A percentile compares a stretch with the other conserved stretches of the same genome.
Conservation (phyloP, 2,888 invertebrate genomes). For the Spodoptera picta region DNA sequence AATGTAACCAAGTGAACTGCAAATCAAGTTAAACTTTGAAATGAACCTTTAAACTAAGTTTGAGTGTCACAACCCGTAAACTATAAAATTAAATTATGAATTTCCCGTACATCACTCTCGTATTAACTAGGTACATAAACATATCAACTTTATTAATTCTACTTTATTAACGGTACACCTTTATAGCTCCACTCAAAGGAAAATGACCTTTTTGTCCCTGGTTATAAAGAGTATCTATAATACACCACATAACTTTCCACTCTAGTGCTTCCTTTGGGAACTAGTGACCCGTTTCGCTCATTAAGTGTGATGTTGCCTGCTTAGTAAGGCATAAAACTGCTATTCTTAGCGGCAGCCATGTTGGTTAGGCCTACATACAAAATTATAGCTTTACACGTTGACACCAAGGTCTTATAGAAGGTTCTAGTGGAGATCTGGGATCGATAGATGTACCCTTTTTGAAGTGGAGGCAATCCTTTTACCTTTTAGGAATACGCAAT, state of each 20-base stretch:
- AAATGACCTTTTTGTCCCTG: constrained; percentile 43
- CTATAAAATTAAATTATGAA: constrained; percentile 27
- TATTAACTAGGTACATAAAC: constrained; percentile 29
- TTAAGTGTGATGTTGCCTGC: constrained; percentile 51
- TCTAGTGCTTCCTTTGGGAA: constrained; percentile 54
- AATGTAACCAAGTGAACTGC: constrained; percentile 8
- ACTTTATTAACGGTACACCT: constrained; percentile 35
- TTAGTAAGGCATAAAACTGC: constrained; percentile 28
- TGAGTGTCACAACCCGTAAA: constrained; percentile 4
- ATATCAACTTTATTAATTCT: constrained; percentile 63
- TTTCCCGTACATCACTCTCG: constrained; percentile 31
- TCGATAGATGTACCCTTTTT: constrained; percentile 24
- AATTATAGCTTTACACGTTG: constrained; percentile 5
- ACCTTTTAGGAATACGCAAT: background rate
- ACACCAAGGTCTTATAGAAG: constrained; percentile 29
- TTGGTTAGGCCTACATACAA: constrained; percentile 6
- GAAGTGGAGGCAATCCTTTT: constrained; percentile 17
- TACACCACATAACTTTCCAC: constrained; percentile 39
- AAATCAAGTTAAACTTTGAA: constrained; percentile 25
- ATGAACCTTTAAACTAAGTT: constrained; percentile 11
- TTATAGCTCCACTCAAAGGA: constrained; percentile 26
- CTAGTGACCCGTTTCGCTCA: constrained; percentile 59
- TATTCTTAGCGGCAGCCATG: constrained; percentile 23
- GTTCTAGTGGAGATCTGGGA: constrained; percentile 25
- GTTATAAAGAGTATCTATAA: constrained; percentile 33